Base-by-base conservation (phyloP, 2,113 vertebrate genomes). In the Lethenteron reissneri region DNA sequence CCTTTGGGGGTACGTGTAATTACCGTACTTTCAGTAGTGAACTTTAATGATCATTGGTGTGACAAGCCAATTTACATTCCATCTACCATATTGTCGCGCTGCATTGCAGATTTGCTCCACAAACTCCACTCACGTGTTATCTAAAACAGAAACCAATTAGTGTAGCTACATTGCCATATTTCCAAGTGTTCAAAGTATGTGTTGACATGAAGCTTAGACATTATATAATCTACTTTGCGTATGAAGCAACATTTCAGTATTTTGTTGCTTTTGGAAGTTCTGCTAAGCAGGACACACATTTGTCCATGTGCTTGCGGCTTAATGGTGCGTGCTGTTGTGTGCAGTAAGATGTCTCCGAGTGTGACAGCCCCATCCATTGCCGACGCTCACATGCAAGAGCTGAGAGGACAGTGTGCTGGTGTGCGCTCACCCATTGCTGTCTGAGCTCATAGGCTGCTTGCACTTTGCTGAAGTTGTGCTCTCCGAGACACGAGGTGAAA, bases 331-430 rank as follows among this genome's bases (percentile, higher is more conserved):
- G 6, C 1, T 1, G 56, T 69, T 0, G 13, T 9, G 60, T n/a
- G 9, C 75, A 97, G 94, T 79, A 86, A 86, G 75, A 84, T 89
- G 76, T 84, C 88, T 71, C 89, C 89, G 8, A 88, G 85, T 75
- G 76, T 90, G 4, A 81, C 79, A 70, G 82, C 87, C 72, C 75
- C 79, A 12, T 58, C 74, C 1, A 79, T 94, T 64, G 77, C 79
- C 0, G 71, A 79, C 4, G 72, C 74, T 72, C 82, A 87, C 25
- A 78, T 60, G 19, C 82, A 85, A 74, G 89, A 99, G 79, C 79
- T 97, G 76, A 82, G 76, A 3, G 76, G 70, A n/a, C 1, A 77
- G 81, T n/a, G 87, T 88, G 73, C 78, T 88, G 21, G 83, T 88
- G 74, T 81, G 82, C 60, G 78, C 94, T 81, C 87, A 92, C 41